Conservation (phyloP, 2,797 vertebrate species). For the Sebastes iracundus region DNA sequence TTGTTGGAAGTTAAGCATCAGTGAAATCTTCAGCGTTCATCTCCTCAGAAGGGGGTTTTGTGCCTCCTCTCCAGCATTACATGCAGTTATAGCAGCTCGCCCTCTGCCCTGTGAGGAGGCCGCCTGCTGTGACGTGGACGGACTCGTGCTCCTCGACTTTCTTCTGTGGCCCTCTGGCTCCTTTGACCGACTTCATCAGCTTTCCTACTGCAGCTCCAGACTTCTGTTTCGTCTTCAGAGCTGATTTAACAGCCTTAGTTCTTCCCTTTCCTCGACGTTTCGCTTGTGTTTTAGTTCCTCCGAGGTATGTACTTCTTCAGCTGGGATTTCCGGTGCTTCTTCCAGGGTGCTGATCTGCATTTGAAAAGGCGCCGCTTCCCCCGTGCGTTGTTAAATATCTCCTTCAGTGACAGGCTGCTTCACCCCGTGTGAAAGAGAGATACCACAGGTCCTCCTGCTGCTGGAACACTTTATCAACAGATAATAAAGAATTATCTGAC, state of each 20-base stretch:
- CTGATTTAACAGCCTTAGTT: neutral
- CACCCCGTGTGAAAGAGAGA: too few species aligned
- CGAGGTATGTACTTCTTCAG: neutral
- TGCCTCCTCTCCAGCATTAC: neutral
- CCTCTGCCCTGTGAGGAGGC: neutral
- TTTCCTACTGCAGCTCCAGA: neutral
- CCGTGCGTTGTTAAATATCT: too few species aligned
- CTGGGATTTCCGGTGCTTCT: neutral
- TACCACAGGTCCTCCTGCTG: too few species aligned
- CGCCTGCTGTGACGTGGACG: neutral
- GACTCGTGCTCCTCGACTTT: neutral
- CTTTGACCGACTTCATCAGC: neutral
- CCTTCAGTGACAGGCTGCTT: too few species aligned
- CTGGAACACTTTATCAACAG: too few species aligned
- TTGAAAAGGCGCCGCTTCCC: neutral
- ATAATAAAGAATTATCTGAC: too few species aligned
- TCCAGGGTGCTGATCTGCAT: neutral
- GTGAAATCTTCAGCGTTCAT: constrained; percentile 4
- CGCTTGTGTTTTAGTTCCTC: neutral
- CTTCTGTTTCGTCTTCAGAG: neutral
- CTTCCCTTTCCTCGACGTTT: neutral
- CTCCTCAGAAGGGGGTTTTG: constrained; percentile 45
- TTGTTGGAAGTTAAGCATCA: too few species aligned
- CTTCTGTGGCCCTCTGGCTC: neutral
- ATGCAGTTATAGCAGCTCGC: neutral